Evolutionary conservation across 1,140 invertebrate species (phyloP).

Genomic region (Geopemphigus sp.): DNA sequence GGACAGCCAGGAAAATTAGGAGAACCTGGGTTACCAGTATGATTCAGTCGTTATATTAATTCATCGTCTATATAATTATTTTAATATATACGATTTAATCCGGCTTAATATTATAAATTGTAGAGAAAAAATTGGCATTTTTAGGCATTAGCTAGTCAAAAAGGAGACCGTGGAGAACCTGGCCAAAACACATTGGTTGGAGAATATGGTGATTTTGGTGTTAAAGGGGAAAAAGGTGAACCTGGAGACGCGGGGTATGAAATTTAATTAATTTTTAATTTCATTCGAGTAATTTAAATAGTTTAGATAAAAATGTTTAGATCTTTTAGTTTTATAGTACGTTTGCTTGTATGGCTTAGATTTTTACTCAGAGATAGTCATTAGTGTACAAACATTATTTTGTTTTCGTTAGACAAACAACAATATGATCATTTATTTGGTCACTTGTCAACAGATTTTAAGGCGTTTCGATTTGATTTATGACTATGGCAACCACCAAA

Average conservation of each 20-base stretch:
- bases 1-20: conserved; percentile 54
- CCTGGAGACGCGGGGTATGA: conserved; percentile 54
- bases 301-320: no score
- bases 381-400: no score
- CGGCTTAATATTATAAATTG: background rate
- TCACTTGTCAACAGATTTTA: no score
- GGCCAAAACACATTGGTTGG: conserved; percentile 54
- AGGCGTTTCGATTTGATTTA: no score
- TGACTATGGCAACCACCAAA: no score
- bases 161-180: conserved; percentile 54
- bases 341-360: no score
- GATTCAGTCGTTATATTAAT: background rate
- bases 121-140: background rate
- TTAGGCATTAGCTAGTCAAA: conserved; percentile 53
- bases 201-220: conserved; percentile 52
- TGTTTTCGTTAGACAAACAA: no score
- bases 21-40: conserved; percentile 54
- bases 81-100: background rate
- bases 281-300: no score
- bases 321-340: no score
- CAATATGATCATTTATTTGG: no score
- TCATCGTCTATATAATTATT: background rate
- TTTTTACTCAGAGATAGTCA: no score
- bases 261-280: background rate
- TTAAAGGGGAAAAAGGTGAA: conserved; percentile 54